phyloP scores from a whole-genome alignment of 1,140 invertebrate species.

The Drosophila aff. region DNA sequence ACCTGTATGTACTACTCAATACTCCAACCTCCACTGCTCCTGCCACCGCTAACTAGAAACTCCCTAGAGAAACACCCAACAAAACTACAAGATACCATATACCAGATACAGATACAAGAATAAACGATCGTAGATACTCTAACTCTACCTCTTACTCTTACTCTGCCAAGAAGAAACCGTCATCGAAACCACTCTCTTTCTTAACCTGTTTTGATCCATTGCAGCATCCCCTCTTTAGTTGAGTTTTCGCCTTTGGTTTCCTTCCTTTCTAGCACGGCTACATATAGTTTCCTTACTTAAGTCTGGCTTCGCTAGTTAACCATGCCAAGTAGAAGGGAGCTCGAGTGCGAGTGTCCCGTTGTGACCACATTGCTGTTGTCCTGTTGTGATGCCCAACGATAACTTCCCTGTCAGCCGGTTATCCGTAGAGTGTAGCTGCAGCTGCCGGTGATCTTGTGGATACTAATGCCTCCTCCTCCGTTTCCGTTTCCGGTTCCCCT shows the following conservation, averaged over 20 bases:
- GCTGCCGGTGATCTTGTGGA: neutral
- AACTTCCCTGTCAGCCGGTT: conserved; percentile 47
- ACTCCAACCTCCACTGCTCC: conserved; percentile 46
- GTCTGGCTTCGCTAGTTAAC: conserved; percentile 27
- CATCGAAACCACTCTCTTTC: conserved; percentile 30
- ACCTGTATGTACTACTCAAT: conserved; percentile 38
- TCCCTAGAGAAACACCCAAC: conserved; percentile 27
- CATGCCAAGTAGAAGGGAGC: conserved; percentile 29
- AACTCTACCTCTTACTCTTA: neutral
- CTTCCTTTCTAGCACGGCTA: conserved; percentile 52
- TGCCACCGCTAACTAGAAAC: conserved; percentile 35
- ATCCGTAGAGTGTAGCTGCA: conserved; percentile 28
- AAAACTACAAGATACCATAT: conserved; percentile 34
- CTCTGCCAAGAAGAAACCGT: conserved; percentile 6
- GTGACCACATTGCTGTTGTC: conserved; percentile 50
- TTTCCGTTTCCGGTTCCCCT: conserved; percentile 1
- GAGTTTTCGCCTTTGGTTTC: conserved; percentile 46
- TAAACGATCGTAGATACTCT: conserved; percentile 38
- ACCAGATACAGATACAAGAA: conserved; percentile 34
- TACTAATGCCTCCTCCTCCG: conserved; percentile 1
- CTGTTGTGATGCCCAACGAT: conserved; percentile 49
- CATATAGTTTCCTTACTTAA: conserved; percentile 33
- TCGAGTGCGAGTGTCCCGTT: conserved; percentile 29
- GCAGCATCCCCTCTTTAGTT: conserved; percentile 49
- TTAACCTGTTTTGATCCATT: conserved; percentile 32